Base-by-base conservation (phyloP, 2,888 invertebrate genomes). In the Fissipunctia ypsillon region DNA sequence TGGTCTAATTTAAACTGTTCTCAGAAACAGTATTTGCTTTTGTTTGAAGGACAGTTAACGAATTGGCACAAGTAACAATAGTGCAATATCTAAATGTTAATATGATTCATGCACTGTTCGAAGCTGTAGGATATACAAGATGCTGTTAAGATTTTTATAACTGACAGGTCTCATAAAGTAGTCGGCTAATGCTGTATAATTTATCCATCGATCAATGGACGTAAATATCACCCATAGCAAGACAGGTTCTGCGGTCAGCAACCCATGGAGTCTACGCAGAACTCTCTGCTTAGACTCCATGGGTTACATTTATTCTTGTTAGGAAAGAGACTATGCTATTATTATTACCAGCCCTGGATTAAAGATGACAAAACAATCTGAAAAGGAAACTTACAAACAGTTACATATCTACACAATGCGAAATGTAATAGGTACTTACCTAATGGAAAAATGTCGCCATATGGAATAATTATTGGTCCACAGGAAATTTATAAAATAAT, bases 21-120 rank as follows among this genome's bases (percentile, higher is more conserved):
- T 56, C 19, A 83, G 83, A 81, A 81, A 66, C 43, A 41, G 43
- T 14, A 43, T 60, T 69, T 69, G 63, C 60, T 70, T 74, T 82
- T 78, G 64, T 61, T 66, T 41, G 50, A 48, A 25, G 19, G 63
- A 59, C 54, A 31, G 25, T 57, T 59, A 31, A 52, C 14, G n/a
- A 78, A 63, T 73, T 82, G 78, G 78, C 82, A 73, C 78, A 69
- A 35, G 45, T 28, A 73, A 41, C 41, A 50, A 35, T 61, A 28
- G 54, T 10, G 28, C 59, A 45, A 14, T 31, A 31, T 22, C 5
- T 64, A 64, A 56, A 75, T 75, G 64, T 56, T 64, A 41, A 41
- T 41, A 14, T 25, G 14, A 57, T 38, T 69, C 7, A 52, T 68
- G 25, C 16, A 2, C 12, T 54, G 22, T 68, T 7, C 9, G 50